Base-by-base conservation (phyloP, 2,113 vertebrate genomes). In the Lampris incognitus region DNA sequence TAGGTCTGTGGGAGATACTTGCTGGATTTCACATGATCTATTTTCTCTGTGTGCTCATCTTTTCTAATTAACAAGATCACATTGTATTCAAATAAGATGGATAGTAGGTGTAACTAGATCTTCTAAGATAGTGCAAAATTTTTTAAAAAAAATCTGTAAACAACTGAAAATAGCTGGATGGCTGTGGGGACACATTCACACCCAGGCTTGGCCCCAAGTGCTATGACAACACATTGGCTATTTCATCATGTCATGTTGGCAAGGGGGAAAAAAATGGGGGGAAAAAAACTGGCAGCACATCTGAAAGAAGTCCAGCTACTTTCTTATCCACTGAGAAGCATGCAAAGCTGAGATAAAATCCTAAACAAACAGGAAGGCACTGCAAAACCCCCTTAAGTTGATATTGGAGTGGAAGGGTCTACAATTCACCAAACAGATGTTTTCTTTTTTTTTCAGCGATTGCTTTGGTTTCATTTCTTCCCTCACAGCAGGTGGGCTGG, bases 61-160 rank as follows among this genome's bases (percentile, higher is more conserved):
- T 69, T 60, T 75, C 58, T 55, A 85, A 79, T 86, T 76, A 87
- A 24, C 24, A 24, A 24, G 42, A 24, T 48, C 36, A 76, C 75
- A 60, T 48, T 59, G 69, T 52, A 54, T 38, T 9, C 13, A 69
- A 38, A 56, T 75, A 48, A 81, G 71, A 41, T 44, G 42, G 49
- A 24, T 24, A 24, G 2, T 52, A 42, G 50, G 42, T 65, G 42
- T 50, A 37, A 74, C 65, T 37, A 60, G 41, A 56, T 71, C 8
- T 48, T 6, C 7, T 63, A n/a, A 59, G 76, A 70, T 40, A 50
- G 59, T 8, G 64, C 1, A 3, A 41, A 5, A n/a, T n/a, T n/a
- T n/a, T n/a, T 40, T 2, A 51, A 44, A 51, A 3, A 52, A 24
- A 24, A 9, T 39, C 38, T 57, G 41, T 24, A 36, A 44, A 39